Percentiles rank a stretch among this genome's conserved stretches.
These are phyloP conservation scores for Acrossocheilus wenchowensis DNA, from an alignment of 2,797 vertebrate species.

Conservation along the genomic window DNA sequence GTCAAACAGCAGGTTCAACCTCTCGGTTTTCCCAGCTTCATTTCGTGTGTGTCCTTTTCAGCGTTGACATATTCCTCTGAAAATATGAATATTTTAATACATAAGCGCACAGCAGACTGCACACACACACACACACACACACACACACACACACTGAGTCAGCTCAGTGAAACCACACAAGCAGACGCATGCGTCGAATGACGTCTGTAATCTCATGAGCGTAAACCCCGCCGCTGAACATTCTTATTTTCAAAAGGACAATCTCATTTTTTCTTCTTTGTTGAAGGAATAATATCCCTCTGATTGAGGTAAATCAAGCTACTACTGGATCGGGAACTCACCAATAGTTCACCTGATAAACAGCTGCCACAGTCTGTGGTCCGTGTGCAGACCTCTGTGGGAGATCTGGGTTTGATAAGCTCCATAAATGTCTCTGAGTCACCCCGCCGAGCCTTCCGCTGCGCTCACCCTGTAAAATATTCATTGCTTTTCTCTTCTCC, in stretches of 20 bases:
- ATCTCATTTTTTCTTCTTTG: not conserved
- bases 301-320: slow-evolving; percentile 66
- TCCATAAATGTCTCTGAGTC: slow-evolving; percentile 63
- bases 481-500: slow-evolving; percentile 71
- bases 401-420: slow-evolving; percentile 74
- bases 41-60: slow-evolving; percentile 4
- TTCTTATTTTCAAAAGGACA: slow-evolving; percentile 2
- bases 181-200: not conserved
- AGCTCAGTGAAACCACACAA: not conserved
- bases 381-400: slow-evolving; percentile 55
- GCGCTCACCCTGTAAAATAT: slow-evolving; percentile 75
- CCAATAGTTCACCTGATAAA: slow-evolving; percentile 67
- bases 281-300: slow-evolving; percentile 49
- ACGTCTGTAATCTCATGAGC: not conserved
- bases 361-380: slow-evolving; percentile 66
- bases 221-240: not conserved
- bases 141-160: slow-evolving; percentile 7
- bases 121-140: not conserved
- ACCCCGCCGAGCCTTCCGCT: slow-evolving; percentile 64
- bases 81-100: slow-evolving; percentile 30
- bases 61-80: not conserved
- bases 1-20: not conserved
- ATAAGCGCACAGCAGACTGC: slow-evolving; percentile 25
- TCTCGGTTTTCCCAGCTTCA: not conserved
- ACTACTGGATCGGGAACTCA: slow-evolving; percentile 56